These are phyloP conservation scores for Oreocharis arfaki DNA, from an alignment of 2,113 vertebrate genomes.

Conservation along the genomic window DNA sequence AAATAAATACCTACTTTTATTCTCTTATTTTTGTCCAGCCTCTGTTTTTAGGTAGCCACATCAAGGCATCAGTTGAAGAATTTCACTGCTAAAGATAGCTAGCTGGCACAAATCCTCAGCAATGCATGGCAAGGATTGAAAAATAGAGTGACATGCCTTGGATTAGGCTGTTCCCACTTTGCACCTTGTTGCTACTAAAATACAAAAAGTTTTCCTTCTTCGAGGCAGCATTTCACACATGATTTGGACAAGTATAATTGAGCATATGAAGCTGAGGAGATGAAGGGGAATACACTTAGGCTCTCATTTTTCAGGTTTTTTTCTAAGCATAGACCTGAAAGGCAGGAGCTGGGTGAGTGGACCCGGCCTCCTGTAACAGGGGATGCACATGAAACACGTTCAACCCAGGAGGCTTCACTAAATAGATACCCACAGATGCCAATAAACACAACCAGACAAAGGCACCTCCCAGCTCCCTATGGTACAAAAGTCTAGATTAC, in stretches of 20 bases:
- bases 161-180: neutral
- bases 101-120: neutral
- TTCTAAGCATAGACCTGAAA: neutral
- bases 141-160: neutral
- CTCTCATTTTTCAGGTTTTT: neutral
- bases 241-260: neutral
- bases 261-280: neutral
- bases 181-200: neutral
- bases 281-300: neutral
- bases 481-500: neutral
- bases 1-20: neutral
- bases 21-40: neutral
- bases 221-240: neutral
- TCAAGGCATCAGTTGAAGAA: neutral
- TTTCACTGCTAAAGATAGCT: neutral
- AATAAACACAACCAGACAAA: neutral
- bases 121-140: neutral
- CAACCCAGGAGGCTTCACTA: neutral
- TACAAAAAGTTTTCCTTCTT: neutral
- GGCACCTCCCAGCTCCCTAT: neutral
- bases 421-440: neutral
- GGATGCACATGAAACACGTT: neutral
- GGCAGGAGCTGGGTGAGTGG: neutral
- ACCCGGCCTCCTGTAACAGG: rapidly evolving
- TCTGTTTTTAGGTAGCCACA: neutral